Percentiles rank a stretch among this genome's conserved stretches.
Evolutionary conservation across 2,888 invertebrate genomes (phyloP).

Genomic region (Alentia gelatinosa): DNA sequence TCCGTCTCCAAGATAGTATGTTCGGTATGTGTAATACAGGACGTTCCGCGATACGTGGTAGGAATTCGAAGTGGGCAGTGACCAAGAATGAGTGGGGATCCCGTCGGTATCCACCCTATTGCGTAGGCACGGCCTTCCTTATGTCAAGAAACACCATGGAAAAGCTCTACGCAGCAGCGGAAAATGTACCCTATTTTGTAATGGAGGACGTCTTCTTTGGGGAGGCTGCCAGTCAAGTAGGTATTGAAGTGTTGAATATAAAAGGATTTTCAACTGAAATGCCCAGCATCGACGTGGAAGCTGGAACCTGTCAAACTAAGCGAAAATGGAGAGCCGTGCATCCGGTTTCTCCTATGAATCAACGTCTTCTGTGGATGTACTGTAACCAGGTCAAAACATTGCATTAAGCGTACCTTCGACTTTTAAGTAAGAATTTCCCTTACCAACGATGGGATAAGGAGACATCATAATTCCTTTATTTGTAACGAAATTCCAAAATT

Average conservation of each 20-base stretch:
- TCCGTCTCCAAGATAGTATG: background rate
- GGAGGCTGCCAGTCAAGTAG: background rate
- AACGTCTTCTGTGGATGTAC: too few species aligned
- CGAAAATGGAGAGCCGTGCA: too few species aligned
- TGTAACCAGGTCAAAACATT: too few species aligned
- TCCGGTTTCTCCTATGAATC: too few species aligned
- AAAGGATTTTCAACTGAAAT: too few species aligned
- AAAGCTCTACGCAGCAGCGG: background rate
- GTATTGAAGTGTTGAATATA: background rate
- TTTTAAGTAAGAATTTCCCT: too few species aligned
- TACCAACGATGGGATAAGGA: too few species aligned
- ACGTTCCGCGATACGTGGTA: background rate
- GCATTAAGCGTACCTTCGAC: too few species aligned
- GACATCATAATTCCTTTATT: too few species aligned
- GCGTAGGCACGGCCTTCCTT: background rate
- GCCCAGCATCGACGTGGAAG: too few species aligned
- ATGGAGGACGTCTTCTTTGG: slow-evolving; percentile 29
- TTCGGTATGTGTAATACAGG: background rate
- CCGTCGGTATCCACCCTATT: background rate
- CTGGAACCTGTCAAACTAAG: too few species aligned
- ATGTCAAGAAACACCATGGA: background rate
- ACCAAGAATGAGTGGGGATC: background rate
- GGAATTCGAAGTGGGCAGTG: background rate
- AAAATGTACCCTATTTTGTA: background rate
- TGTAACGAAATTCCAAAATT: too few species aligned